Evolutionary conservation across 1,140 invertebrate genomes (phyloP).

Genomic region (Mactra quadrangularis): DNA sequence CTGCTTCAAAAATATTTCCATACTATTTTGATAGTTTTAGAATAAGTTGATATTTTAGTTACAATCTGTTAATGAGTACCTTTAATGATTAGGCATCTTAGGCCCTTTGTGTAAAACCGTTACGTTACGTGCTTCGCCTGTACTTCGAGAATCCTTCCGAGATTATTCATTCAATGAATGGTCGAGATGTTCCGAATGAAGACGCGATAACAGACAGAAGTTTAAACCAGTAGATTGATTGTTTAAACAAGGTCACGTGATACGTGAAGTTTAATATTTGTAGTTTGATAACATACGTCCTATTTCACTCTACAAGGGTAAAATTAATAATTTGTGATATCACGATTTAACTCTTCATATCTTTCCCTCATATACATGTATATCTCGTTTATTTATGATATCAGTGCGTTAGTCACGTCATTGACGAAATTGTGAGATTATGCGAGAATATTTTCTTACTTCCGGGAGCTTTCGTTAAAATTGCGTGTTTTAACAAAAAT

Average conservation of each 20-base stretch:
- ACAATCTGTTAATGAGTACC: neutral
- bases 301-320: neutral
- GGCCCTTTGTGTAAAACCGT: neutral
- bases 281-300: slow-evolving; percentile 21
- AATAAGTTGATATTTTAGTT: too few relatives aligned
- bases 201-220: neutral
- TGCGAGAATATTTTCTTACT: neutral
- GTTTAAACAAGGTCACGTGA: neutral
- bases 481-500: too few relatives aligned
- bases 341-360: slow-evolving; percentile 19
- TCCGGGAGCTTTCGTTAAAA: too few relatives aligned
- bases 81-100: neutral
- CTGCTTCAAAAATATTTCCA: too few relatives aligned
- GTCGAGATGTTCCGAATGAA: too few relatives aligned
- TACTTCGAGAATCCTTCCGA: neutral
- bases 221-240: slow-evolving; percentile 5
- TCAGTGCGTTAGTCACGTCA: neutral
- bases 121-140: neutral
- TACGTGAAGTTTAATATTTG: slow-evolving; percentile 6
- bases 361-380: neutral
- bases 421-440: neutral
- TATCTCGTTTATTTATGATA: neutral
- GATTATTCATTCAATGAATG: too few relatives aligned
- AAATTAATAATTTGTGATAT: slow-evolving; percentile 22
- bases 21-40: too few relatives aligned